Percentiles rank a stretch among this genome's conserved stretches.
Evolutionary conservation across 2,797 vertebrate genomes (phyloP).

Genomic region (Phylloscopus collybita): DNA sequence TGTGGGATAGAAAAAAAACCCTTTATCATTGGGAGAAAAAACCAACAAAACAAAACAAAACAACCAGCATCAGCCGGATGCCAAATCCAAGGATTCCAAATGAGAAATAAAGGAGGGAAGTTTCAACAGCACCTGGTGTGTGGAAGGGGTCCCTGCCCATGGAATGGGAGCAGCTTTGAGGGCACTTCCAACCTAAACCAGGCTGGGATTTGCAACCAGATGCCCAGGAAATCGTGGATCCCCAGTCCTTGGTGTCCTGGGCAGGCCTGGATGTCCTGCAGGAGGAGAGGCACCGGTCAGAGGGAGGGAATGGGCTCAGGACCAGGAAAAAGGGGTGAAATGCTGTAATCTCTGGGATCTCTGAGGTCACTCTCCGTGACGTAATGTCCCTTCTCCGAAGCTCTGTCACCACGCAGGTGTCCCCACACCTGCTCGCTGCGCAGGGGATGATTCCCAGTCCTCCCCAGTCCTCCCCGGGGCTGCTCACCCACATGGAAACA

Average conservation of each 20-base stretch:
- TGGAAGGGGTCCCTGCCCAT: neutral
- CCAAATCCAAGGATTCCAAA: neutral
- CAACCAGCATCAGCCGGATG: neutral
- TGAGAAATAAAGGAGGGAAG: neutral
- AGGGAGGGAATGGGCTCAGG: neutral
- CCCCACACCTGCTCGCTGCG: neutral
- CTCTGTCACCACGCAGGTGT: neutral
- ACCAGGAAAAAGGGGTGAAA: neutral
- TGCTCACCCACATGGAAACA: neutral
- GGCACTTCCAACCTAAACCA: neutral
- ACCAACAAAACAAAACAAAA: too few species aligned
- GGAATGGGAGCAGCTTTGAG: neutral
- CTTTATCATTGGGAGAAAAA: neutral
- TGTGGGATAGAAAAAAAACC: neutral
- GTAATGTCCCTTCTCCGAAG: neutral
- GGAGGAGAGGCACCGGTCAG: neutral
- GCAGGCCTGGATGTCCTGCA: neutral
- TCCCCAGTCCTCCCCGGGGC: neutral
- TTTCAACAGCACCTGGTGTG: neutral
- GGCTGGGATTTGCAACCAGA: neutral
- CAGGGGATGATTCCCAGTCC: neutral
- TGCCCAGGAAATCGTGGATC: neutral
- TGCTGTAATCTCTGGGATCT: neutral
- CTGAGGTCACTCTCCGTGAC: conserved; percentile 15
- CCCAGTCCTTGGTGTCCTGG: neutral